phyloP scores from a whole-genome alignment of 2,113 vertebrate genomes.

The Sapajus apella region DNA sequence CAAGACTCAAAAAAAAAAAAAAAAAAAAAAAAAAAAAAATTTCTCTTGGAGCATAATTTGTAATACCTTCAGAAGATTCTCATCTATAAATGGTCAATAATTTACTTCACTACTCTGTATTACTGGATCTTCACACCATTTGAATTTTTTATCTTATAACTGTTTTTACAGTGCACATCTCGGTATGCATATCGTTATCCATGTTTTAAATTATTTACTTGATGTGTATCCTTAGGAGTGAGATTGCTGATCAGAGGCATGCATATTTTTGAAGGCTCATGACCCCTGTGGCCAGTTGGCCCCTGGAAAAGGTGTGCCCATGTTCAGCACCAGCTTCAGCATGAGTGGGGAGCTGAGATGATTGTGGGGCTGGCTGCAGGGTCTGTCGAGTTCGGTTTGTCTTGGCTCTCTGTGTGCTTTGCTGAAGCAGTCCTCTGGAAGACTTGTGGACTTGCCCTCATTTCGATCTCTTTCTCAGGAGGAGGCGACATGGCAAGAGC shows the following conservation, averaged over 20 bases:
- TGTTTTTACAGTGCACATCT: not conserved
- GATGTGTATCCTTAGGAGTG: not conserved
- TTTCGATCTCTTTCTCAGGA: slow-evolving; percentile 76
- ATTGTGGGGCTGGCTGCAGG: not conserved
- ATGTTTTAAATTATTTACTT: not conserved
- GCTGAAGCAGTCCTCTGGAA: not conserved
- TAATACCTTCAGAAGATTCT: not conserved
- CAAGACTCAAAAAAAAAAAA: no score
- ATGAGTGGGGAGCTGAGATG: fast-evolving
- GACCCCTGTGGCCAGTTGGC: not conserved
- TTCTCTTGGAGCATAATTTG: not conserved
- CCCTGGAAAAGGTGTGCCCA: not conserved
- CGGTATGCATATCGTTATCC: not conserved
- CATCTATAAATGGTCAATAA: not conserved
- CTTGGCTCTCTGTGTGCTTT: not conserved
- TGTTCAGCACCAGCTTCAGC: not conserved
- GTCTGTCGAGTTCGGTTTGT: not conserved
- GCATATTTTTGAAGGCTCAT: not conserved
- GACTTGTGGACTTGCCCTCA: not conserved
- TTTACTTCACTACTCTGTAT: not conserved
- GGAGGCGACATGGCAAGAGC: slow-evolving; percentile 77
- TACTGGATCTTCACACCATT: not conserved
- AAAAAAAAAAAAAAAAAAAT: not conserved
- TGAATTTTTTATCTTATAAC: not conserved
- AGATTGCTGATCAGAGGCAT: not conserved